Conservation (phyloP, 2,888 invertebrate species). For the Apomyelois bistriatella region DNA sequence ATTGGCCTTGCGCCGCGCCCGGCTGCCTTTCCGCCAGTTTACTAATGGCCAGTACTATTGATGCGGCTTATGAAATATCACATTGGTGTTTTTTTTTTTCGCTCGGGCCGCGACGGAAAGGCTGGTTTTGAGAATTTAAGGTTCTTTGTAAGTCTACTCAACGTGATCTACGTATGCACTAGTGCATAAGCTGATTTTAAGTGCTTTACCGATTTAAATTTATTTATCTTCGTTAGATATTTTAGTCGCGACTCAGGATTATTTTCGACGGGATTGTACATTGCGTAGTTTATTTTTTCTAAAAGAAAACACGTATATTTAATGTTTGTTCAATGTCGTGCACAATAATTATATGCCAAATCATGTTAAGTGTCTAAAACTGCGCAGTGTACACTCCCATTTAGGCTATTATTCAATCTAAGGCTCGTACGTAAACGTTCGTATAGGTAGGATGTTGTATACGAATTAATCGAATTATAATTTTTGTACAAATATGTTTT, state of each 20-base stretch:
- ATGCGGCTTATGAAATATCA: not conserved
- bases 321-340: conserved; percentile 9
- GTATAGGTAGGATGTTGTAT: conserved; percentile 18
- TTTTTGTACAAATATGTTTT: conserved; percentile 27
- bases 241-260: not conserved
- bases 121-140: not conserved
- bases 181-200: conserved; percentile 18
- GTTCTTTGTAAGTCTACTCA: conserved; percentile 16
- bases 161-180: conserved; percentile 23
- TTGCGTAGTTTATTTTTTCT: not conserved
- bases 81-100: not conserved
- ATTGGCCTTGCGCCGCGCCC: conserved; percentile 5
- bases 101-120: not conserved
- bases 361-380: not conserved
- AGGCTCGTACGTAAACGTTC: conserved; percentile 9
- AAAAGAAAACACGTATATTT: conserved; percentile 1
- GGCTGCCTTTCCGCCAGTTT: not conserved
- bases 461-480: conserved; percentile 27
- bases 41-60: not conserved
- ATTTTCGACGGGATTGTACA: not conserved
- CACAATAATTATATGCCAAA: conserved; percentile 3
- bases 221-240: conserved; percentile 3
- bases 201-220: conserved; percentile 8
- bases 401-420: not conserved
- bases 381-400: not conserved